These are phyloP conservation scores for Gymnoscopelus braueri DNA, from an alignment of 2,797 vertebrate genomes.

Conservation along the genomic window DNA sequence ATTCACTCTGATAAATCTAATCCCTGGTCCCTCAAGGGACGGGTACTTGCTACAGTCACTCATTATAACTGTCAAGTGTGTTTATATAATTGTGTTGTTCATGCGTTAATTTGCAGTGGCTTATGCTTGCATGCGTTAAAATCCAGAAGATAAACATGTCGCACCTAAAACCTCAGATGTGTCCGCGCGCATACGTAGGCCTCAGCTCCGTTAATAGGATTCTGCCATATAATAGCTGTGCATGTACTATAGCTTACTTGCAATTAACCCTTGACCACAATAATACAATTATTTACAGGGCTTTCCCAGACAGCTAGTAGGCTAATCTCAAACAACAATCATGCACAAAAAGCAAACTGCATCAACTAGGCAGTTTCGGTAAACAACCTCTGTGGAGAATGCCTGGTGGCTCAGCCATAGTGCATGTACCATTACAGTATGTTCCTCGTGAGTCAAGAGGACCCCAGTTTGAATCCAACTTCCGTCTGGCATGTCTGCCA, in stretches of 20 bases:
- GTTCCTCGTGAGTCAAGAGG: too few species aligned
- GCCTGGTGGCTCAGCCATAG: too few species aligned
- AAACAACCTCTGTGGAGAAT: slow-evolving; percentile 5
- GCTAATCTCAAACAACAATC: slow-evolving; percentile 48
- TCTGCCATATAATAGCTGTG: slow-evolving; percentile 22
- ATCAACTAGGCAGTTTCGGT: slow-evolving; percentile 11
- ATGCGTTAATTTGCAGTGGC: slow-evolving; percentile 26
- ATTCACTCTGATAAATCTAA: slow-evolving; percentile 5
- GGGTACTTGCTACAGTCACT: not conserved
- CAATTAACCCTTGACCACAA: slow-evolving; percentile 71
- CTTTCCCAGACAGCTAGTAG: slow-evolving; percentile 20
- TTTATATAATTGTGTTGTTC: not conserved
- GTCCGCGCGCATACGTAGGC: slow-evolving; percentile 37
- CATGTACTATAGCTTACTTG: slow-evolving; percentile 37
- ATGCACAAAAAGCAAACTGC: slow-evolving; percentile 30
- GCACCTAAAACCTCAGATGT: slow-evolving; percentile 33
- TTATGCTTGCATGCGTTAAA: slow-evolving; percentile 3
- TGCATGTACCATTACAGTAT: too few species aligned
- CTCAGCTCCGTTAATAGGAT: slow-evolving; percentile 49
- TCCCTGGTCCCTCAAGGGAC: not conserved
- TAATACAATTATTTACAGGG: slow-evolving; percentile 46
- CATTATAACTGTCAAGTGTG: slow-evolving; percentile 1
- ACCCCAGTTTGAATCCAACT: too few species aligned
- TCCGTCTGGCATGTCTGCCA: too few species aligned
- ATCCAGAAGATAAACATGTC: slow-evolving; percentile 17